These are phyloP conservation scores for Andricus quercusramuli DNA, from an alignment of 2,888 invertebrate species.

Conservation along the genomic window DNA sequence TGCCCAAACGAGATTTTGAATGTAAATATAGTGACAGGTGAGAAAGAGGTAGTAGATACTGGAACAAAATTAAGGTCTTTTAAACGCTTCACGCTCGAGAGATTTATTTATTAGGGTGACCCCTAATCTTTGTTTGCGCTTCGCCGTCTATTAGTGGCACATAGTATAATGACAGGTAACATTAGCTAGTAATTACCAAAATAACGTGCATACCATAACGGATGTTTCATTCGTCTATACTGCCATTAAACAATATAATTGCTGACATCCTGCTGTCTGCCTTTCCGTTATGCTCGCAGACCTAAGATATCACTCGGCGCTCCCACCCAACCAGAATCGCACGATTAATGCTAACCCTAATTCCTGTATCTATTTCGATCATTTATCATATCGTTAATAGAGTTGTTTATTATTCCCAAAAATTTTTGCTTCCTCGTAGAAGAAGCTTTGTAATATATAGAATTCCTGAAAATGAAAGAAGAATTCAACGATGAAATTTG, in stretches of 20 bases:
- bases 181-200: conserved; percentile 68
- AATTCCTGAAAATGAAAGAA: no score
- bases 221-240: conserved; percentile 69
- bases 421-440: no score
- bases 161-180: conserved; percentile 40
- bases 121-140: conserved; percentile 39
- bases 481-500: no score
- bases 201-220: conserved; percentile 67
- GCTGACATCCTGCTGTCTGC: conserved; percentile 68
- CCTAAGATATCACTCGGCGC: conserved; percentile 51
- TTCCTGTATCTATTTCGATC: background rate
- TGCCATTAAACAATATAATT: conserved; percentile 75
- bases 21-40: conserved; percentile 32
- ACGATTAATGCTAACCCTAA: conserved; percentile 36
- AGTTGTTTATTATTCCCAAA: no score
- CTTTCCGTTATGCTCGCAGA: conserved; percentile 63
- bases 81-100: conserved; percentile 34
- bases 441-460: no score
- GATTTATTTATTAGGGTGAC: conserved; percentile 35
- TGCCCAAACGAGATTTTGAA: background rate
- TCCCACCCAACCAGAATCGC: conserved; percentile 45
- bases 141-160: conserved; percentile 36
- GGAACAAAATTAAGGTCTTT: conserved; percentile 4
- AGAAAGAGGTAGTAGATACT: background rate
- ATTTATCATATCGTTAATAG: background rate